Percentiles rank a stretch among this genome's conserved stretches.
These are phyloP conservation scores for Astur gentilis DNA, from an alignment of 2,113 vertebrate genomes.

Conservation along the genomic window DNA sequence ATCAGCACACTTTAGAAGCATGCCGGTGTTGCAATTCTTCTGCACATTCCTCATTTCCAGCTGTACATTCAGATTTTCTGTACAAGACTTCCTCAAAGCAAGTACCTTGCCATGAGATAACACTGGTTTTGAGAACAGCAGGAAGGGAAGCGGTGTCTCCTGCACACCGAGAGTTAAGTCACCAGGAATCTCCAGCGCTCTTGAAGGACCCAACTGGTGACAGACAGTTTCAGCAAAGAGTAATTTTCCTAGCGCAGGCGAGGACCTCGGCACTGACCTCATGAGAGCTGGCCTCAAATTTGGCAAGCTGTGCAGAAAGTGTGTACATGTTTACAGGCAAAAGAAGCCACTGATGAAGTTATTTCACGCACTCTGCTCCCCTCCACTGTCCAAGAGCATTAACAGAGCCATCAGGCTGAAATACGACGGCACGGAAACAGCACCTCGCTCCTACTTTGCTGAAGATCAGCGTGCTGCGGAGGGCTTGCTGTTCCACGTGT, in stretches of 20 bases:
- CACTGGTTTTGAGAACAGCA: background rate
- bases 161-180: background rate
- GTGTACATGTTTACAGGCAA: background rate
- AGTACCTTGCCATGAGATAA: background rate
- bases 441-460: background rate
- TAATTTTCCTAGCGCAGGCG: background rate
- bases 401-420: background rate
- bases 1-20: too few species aligned
- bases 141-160: too few species aligned
- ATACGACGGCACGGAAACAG: background rate
- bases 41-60: background rate
- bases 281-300: background rate
- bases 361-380: background rate
- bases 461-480: background rate
- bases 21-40: fast-evolving
- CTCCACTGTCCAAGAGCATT: background rate
- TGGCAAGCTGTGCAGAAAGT: background rate
- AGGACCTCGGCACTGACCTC: background rate
- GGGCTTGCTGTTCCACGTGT: background rate
- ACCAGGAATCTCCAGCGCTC: background rate
- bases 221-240: background rate
- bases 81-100: background rate
- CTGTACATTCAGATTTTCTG: background rate
- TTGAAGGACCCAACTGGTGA: background rate
- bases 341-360: background rate